These are phyloP conservation scores for Marasmarcha lunaedactyla DNA, from an alignment of 2,888 invertebrate genomes.

Conservation along the genomic window DNA sequence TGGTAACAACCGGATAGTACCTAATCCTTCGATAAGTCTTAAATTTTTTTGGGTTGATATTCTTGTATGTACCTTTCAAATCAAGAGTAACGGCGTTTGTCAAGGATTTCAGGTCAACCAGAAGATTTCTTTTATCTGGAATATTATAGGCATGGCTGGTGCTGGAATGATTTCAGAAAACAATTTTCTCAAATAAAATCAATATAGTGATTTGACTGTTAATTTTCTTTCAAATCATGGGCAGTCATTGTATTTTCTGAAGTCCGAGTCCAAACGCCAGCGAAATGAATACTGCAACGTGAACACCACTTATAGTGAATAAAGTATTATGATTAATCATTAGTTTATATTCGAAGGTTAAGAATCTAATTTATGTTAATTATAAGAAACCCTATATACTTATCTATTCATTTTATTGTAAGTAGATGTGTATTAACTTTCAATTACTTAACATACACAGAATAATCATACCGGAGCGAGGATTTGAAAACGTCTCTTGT, in stretches of 20 bases:
- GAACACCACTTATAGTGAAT: slow-evolving; percentile 64
- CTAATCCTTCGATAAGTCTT: slow-evolving; percentile 8
- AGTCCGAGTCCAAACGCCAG: not conserved
- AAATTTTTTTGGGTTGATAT: slow-evolving; percentile 37
- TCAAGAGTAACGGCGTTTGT: slow-evolving; percentile 55
- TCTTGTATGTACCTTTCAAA: slow-evolving; percentile 53
- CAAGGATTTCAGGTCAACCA: slow-evolving; percentile 9
- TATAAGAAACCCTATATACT: slow-evolving; percentile 34
- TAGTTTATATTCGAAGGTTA: slow-evolving; percentile 16
- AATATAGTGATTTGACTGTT: no score
- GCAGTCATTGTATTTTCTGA: no score
- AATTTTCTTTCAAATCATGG: no score
- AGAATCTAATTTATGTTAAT: slow-evolving; percentile 53
- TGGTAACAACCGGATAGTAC: no score
- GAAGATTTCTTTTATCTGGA: slow-evolving; percentile 15
- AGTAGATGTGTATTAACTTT: no score
- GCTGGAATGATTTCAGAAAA: not conserved
- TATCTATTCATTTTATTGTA: slow-evolving; percentile 20
- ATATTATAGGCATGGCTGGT: slow-evolving; percentile 5
- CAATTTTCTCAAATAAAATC: no score
- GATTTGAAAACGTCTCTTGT: no score
- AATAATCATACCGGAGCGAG: no score
- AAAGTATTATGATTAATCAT: slow-evolving; percentile 35
- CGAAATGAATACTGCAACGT: slow-evolving; percentile 14
- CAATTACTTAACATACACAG: no score